These are phyloP conservation scores for Tragulus kanchil DNA, from an alignment of 2,113 vertebrate genomes.

Conservation along the genomic window DNA sequence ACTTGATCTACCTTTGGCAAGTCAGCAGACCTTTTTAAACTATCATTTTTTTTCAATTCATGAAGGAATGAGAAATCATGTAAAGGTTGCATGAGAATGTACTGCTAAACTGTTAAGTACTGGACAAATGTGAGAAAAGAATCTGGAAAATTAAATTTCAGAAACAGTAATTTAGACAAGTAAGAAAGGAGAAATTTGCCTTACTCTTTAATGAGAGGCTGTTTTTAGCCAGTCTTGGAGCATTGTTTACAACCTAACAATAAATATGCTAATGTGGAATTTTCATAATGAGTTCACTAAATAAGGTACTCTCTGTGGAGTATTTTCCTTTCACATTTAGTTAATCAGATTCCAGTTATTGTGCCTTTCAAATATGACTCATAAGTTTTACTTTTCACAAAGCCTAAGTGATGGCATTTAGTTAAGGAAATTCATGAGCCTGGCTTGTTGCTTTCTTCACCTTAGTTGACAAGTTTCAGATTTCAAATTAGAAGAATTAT, in stretches of 20 bases:
- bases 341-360: constrained; percentile 52
- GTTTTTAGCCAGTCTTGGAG: background rate
- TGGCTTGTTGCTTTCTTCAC: background rate
- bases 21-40: background rate
- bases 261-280: constrained; percentile 28
- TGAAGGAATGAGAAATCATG: background rate
- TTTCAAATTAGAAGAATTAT: background rate
- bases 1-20: background rate
- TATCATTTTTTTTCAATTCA: background rate
- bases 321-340: background rate
- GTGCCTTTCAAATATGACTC: constrained; percentile 17
- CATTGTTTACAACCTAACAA: constrained; percentile 5
- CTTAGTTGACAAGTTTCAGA: background rate
- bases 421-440: background rate
- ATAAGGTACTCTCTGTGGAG: background rate
- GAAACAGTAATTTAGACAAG: background rate
- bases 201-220: background rate
- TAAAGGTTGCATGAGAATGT: background rate
- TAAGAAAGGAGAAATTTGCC: background rate
- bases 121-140: background rate
- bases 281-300: constrained; percentile 25
- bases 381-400: background rate
- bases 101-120: background rate
- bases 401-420: background rate
- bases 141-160: background rate